Percentiles rank a stretch among this genome's conserved stretches.
phyloP scores from a whole-genome alignment of 2,797 vertebrate genomes.

The Rhabdomys pumilio region DNA sequence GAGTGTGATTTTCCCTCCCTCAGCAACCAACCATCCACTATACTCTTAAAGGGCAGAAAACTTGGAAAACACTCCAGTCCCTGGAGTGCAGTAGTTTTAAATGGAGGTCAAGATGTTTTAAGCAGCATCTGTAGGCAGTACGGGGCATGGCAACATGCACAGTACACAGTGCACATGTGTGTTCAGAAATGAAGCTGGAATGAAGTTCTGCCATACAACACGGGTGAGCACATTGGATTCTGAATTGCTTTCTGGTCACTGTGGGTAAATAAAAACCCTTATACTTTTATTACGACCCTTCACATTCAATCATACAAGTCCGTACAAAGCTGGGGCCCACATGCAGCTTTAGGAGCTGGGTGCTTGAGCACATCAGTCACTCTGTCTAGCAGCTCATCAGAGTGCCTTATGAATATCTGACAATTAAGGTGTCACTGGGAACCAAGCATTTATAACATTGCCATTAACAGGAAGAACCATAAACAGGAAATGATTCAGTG shows the following conservation, averaged over 20 bases:
- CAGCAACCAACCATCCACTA: not conserved
- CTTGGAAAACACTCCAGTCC: not conserved
- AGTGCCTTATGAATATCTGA: not conserved
- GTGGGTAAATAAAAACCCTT: not conserved
- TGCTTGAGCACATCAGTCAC: not conserved
- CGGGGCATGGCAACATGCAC: not conserved
- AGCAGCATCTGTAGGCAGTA: not conserved
- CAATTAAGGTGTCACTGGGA: not conserved
- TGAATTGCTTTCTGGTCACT: not conserved
- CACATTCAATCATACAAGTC: not conserved
- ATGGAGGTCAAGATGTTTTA: not conserved
- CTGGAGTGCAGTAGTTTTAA: not conserved
- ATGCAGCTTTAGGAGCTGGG: not conserved
- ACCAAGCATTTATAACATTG: not conserved
- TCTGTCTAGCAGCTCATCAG: not conserved
- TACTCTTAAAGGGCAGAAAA: not conserved
- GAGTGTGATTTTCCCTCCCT: too few species aligned
- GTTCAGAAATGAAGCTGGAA: not conserved
- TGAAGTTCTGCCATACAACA: not conserved
- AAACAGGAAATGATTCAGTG: conserved; percentile 27
- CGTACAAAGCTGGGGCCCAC: not conserved
- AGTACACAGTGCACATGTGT: not conserved
- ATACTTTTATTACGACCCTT: not conserved
- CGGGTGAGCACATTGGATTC: not conserved
- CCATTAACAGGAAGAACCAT: not conserved